Evolutionary conservation across 1,140 invertebrate genomes (phyloP).

Genomic region (Pinna nobilis): DNA sequence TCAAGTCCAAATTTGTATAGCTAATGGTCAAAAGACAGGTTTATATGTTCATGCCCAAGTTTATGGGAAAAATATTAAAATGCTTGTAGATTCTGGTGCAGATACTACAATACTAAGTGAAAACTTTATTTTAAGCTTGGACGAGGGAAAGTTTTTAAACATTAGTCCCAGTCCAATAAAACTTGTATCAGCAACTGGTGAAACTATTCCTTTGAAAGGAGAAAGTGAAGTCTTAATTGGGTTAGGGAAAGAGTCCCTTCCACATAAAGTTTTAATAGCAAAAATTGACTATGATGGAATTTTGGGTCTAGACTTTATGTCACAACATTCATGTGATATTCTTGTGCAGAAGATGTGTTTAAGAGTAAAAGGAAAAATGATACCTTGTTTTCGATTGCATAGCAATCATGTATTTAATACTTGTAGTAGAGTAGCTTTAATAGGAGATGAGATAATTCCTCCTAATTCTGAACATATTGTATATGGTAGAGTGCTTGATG

Average conservation of each 20-base stretch:
- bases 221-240: constrained; percentile 2
- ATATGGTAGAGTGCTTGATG: not conserved
- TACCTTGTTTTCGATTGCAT: not conserved
- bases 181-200: constrained; percentile 15
- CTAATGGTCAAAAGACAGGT: not conserved
- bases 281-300: not conserved
- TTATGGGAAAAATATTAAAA: not conserved
- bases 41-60: not conserved
- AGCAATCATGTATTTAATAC: not conserved
- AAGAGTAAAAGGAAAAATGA: not conserved
- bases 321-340: constrained; percentile 3
- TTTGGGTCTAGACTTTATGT: not conserved
- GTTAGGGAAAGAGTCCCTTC: not conserved
- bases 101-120: not conserved
- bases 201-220: constrained; percentile 1
- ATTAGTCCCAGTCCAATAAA: not conserved
- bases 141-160: not conserved
- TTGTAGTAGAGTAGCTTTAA: not conserved
- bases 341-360: not conserved
- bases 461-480: not conserved
- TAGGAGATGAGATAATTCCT: not conserved
- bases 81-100: constrained; percentile 4
- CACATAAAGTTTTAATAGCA: constrained; percentile 9
- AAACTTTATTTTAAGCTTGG: not conserved
- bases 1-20: not conserved